phyloP scores from a whole-genome alignment of 2,888 invertebrate species.

The Morpho deidamia region DNA sequence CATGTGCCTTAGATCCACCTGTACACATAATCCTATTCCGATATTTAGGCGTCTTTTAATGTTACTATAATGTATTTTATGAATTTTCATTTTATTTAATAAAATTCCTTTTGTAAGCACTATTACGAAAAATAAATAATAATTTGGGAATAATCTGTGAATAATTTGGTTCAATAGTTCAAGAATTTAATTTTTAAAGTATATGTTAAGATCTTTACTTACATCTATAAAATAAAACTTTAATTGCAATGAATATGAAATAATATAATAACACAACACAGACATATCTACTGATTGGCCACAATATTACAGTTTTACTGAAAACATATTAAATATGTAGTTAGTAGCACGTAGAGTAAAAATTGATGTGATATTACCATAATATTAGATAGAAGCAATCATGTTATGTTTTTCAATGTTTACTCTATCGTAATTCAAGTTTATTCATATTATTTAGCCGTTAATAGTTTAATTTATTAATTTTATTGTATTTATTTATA shows the following conservation, averaged over 20 bases:
- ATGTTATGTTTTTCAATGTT: conserved; percentile 12
- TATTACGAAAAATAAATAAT: no score
- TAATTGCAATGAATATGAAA: conserved; percentile 4
- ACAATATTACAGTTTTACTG: conserved; percentile 5
- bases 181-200: neutral
- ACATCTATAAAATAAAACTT: neutral
- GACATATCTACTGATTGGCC: conserved; percentile 5
- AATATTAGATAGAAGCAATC: neutral
- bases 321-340: conserved; percentile 14
- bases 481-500: conserved; percentile 33
- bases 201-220: no score
- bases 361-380: conserved; percentile 17
- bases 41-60: conserved; percentile 23
- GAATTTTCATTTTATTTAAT: no score
- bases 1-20: conserved; percentile 96
- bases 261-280: conserved; percentile 16
- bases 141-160: no score
- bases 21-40: conserved; percentile 40
- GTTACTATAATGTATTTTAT: neutral
- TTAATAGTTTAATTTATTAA: conserved; percentile 32
- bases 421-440: conserved; percentile 21
- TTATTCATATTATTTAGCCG: conserved; percentile 20
- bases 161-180: neutral
- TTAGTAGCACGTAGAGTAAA: conserved; percentile 33
- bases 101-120: no score